Conservation (phyloP, 2,113 vertebrate genomes). For the Poeciliopsis retropinna region DNA sequence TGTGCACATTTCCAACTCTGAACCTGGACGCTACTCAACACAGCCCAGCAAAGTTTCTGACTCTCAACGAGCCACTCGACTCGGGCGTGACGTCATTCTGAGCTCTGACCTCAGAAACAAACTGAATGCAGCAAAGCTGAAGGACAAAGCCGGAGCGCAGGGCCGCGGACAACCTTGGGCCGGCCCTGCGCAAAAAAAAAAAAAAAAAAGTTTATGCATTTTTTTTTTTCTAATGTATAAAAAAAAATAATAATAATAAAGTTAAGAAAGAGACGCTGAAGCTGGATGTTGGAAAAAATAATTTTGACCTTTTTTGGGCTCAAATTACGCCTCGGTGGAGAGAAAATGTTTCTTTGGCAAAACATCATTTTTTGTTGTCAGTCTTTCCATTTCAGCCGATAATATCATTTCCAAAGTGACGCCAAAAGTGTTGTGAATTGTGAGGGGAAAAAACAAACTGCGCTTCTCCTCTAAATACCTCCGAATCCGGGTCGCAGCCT, state of each 20-base stretch:
- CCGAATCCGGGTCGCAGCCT: slow-evolving; percentile 97
- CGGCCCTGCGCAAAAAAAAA: not conserved
- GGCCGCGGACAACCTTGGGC: not conserved
- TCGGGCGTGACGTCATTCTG: no score
- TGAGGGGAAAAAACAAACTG: no score
- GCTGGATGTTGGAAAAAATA: not conserved
- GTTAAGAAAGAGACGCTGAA: not conserved
- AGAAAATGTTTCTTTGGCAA: not conserved
- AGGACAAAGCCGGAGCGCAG: not conserved
- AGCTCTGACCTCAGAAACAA: not conserved
- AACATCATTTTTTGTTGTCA: not conserved
- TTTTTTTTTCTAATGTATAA: not conserved
- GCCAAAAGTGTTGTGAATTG: not conserved
- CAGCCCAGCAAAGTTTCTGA: no score
- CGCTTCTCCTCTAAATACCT: slow-evolving; percentile 73
- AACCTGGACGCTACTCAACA: no score
- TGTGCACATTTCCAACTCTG: no score
- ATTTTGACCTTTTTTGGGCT: not conserved
- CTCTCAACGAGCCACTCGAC: no score
- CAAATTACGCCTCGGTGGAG: not conserved
- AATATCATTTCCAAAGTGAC: not conserved
- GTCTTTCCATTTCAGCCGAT: not conserved
- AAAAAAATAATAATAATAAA: not conserved
- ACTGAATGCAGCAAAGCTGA: not conserved
- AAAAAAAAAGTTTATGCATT: not conserved